phyloP scores from a whole-genome alignment of 2,797 vertebrate species.

The Benthosema pterotum region DNA sequence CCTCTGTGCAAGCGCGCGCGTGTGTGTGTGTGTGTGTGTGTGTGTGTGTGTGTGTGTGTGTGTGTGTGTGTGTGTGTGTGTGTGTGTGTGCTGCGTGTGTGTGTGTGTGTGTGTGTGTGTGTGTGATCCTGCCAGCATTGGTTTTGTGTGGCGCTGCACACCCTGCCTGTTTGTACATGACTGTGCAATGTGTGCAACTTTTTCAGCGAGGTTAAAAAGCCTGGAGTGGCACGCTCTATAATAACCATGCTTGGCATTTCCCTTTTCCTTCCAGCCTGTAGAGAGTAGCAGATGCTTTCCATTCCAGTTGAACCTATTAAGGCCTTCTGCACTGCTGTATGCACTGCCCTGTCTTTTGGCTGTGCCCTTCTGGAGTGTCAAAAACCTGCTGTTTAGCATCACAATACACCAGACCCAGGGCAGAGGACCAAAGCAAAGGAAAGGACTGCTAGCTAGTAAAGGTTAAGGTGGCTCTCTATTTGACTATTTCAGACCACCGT shows the following conservation, averaged over 20 bases:
- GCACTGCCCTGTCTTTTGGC: conserved; percentile 67
- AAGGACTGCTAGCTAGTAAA: conserved; percentile 58
- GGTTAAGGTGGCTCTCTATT: conserved; percentile 1
- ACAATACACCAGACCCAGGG: conserved; percentile 62
- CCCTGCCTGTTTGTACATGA: conserved; percentile 18
- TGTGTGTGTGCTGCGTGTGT: conserved; percentile 15
- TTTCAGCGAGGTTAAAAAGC: conserved; percentile 64
- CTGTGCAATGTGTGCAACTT: conserved; percentile 50
- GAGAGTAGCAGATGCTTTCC: conserved; percentile 70
- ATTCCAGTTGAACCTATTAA: conserved; percentile 77
- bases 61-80: conserved; percentile 7
- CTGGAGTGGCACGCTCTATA: conserved; percentile 52
- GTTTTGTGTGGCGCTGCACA: no score
- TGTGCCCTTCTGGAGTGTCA: conserved; percentile 67
- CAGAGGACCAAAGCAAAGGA: conserved; percentile 50
- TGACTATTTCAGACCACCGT: no score
- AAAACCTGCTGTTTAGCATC: conserved; percentile 66
- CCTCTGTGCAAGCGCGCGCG: conserved; percentile 13
- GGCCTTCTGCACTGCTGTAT: conserved; percentile 59
- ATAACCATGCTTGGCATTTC: conserved; percentile 74
- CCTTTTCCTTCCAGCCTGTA: conserved; percentile 62
- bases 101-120: neutral
- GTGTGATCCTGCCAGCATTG: neutral
- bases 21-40: neutral
- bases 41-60: conserved; percentile 1